Percentiles rank a stretch among this genome's conserved stretches.
phyloP scores from a whole-genome alignment of 2,113 vertebrate genomes.

The Toxotes chatareus region DNA sequence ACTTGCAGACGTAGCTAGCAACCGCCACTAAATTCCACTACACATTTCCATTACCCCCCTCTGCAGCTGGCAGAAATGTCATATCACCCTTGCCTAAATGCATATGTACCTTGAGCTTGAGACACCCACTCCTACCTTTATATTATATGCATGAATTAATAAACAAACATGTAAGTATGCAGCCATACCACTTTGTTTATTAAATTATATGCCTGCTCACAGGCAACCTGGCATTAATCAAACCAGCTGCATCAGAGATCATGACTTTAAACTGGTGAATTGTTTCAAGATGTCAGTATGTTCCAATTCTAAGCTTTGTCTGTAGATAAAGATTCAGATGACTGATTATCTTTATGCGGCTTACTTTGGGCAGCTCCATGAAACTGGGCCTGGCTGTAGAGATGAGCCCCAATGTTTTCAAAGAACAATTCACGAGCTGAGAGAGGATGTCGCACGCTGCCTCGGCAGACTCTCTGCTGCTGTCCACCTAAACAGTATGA shows the following conservation, averaged over 20 bases:
- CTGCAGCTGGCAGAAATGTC: conserved; percentile 5
- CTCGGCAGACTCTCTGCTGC: conserved; percentile 97
- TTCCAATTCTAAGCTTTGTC: neutral
- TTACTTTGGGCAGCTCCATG: conserved; percentile 97
- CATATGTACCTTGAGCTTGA: neutral
- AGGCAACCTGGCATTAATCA: conserved; percentile 19
- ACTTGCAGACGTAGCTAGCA: neutral
- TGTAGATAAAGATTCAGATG: neutral
- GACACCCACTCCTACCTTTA: neutral
- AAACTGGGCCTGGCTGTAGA: conserved; percentile 97
- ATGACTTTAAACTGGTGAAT: neutral
- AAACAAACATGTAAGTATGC: neutral
- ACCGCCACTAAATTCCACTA: neutral
- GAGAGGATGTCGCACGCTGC: conserved; percentile 95
- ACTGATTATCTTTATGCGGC: neutral
- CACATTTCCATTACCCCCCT: neutral
- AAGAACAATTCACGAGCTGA: conserved; percentile 94
- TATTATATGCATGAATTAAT: neutral
- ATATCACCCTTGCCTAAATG: neutral
- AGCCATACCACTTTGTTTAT: neutral
- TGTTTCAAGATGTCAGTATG: neutral
- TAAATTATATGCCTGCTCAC: neutral
- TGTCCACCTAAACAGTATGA: conserved; percentile 90
- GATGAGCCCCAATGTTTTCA: conserved; percentile 95
- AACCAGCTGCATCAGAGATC: conserved; percentile 1